phyloP scores from a whole-genome alignment of 2,113 vertebrate species.

The Bucco capensis region DNA sequence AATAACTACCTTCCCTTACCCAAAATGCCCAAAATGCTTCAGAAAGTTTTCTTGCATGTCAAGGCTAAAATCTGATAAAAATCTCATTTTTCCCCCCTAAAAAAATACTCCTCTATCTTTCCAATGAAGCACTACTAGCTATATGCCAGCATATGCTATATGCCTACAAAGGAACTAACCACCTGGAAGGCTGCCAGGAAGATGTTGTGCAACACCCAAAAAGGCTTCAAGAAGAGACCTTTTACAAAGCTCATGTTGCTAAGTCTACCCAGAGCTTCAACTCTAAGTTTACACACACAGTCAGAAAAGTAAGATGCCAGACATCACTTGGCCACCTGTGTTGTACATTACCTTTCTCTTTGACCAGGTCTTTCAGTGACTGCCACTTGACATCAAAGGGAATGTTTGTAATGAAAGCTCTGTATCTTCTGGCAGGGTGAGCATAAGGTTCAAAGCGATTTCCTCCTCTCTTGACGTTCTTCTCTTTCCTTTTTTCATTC shows the following conservation, averaged over 20 bases:
- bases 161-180: not conserved
- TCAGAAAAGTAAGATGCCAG: constrained; percentile 48
- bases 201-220: not conserved
- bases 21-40: not conserved
- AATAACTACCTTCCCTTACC: not conserved
- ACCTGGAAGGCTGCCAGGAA: constrained; percentile 20
- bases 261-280: constrained; percentile 35
- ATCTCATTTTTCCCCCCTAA: not conserved
- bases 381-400: constrained; percentile 98
- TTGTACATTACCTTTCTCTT: constrained; percentile 92
- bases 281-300: constrained; percentile 20
- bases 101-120: not conserved
- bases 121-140: not conserved
- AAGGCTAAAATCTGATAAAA: not conserved
- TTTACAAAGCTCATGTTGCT: not conserved
- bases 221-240: not conserved
- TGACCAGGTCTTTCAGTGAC: constrained; percentile 95
- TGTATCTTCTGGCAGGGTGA: constrained; percentile 86
- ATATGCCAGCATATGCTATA: constrained; percentile 23
- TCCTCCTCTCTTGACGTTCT: constrained; percentile 86
- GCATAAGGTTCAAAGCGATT: constrained; percentile 90
- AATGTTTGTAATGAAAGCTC: constrained; percentile 98
- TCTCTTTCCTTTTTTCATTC: constrained; percentile 89
- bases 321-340: constrained; percentile 49
- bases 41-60: not conserved